Base-by-base conservation (phyloP, 2,797 vertebrate species). In the Hylomyscus alleni region DNA sequence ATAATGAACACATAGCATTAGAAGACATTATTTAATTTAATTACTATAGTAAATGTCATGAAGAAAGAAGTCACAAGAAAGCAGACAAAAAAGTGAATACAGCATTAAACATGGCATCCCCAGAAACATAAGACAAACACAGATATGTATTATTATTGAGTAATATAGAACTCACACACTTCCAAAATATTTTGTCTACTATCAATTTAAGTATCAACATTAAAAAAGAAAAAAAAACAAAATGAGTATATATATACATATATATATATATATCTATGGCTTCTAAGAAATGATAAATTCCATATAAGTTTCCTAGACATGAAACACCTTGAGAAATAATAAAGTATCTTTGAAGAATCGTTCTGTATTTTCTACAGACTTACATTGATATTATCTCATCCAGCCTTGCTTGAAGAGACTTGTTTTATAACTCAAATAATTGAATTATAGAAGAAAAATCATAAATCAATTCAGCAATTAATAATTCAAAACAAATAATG, bases 401-500 rank as follows among this genome's bases (percentile, higher is more conserved):
- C 4, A 29, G 14, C 9, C 34, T 54, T 77, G 4, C 13, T 67
- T 81, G 9, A 82, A 94, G 22, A 14, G 2, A 93, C 20, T 58
- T 78, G 1, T 44, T 34, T 90, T 40, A 40, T 26, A 82, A 73
- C 2, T 1, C 20, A 69, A 10, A 8, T 65, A 91, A 89, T 12
- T 84, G 9, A 0, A 81, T 24, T 5, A 75, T 1, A 13, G 11
- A 80, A 82, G 44, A 17, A 44, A 89, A 85, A 73, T 3, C 34
- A 80, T 17, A 10, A 50, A 40, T 40, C 0, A 11, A 50, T 83
- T 89, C 3, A 87, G 26, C 26, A 84, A 75, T 69, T 80, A 89
- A 67, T n/a, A 14, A 62, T 60, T 90, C 11, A 54, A 82, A 83
- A 34, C 11, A 77, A 75, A 93, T 89, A 62, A 10, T 82, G n/a